Percentiles rank a stretch among this genome's conserved stretches.
Conservation (phyloP, 2,888 invertebrate species). For the Stenurella melanura region DNA sequence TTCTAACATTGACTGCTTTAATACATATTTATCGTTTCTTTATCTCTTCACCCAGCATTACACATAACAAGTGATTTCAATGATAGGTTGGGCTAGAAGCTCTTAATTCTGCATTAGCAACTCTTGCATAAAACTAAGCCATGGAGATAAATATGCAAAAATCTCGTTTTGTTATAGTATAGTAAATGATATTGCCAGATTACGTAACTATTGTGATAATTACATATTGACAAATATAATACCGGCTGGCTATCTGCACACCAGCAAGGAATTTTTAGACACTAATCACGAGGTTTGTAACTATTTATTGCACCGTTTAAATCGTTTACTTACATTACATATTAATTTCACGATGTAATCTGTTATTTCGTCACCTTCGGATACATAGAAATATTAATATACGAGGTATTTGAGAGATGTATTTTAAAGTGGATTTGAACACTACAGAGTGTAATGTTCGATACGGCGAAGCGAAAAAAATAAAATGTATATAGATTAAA, state of each 20-base stretch:
- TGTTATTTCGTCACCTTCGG: background rate
- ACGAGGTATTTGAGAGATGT: no score
- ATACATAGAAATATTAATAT: no score
- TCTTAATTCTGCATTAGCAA: background rate
- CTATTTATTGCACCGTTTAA: background rate
- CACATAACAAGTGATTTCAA: constrained; percentile 13
- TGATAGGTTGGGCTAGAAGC: background rate
- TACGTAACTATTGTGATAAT: background rate
- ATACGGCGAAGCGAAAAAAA: no score
- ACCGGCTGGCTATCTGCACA: background rate
- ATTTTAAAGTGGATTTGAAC: no score
- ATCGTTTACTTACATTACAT: background rate
- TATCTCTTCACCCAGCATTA: background rate
- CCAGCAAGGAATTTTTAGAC: background rate
- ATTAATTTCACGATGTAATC: background rate
- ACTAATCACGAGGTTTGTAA: background rate
- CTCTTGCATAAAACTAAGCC: background rate
- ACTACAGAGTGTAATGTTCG: no score
- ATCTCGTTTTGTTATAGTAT: background rate
- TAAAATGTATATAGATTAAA: no score
- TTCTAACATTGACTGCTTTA: background rate
- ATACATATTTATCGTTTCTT: background rate
- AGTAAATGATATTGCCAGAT: background rate
- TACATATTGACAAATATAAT: background rate
- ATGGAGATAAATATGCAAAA: background rate